Evolutionary conservation across 2,113 vertebrate genomes (phyloP).

Genomic region (Leptobrachium leishanense): DNA sequence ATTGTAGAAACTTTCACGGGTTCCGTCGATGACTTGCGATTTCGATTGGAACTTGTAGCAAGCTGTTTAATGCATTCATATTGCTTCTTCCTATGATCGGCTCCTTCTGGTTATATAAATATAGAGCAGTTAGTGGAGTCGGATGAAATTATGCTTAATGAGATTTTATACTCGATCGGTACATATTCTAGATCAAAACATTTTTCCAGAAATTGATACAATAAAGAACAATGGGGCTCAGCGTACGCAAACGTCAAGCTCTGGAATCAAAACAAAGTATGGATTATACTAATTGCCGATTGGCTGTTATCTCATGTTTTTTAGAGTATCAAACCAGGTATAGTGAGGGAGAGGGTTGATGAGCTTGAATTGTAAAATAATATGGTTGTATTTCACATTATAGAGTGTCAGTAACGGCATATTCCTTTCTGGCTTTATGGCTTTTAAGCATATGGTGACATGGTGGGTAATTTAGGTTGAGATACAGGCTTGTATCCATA

Average conservation of each 20-base stretch:
- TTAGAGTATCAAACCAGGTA: too few species aligned
- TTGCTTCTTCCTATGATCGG: slow-evolving; percentile 23
- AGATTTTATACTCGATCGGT: slow-evolving; percentile 8
- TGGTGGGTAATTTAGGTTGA: too few species aligned
- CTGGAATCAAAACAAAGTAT: not conserved
- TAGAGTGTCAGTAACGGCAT: too few species aligned
- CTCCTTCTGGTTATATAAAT: slow-evolving; percentile 28
- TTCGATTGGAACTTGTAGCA: slow-evolving; percentile 61
- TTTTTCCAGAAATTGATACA: not conserved
- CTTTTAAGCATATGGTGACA: too few species aligned
- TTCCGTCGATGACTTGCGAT: slow-evolving; percentile 59
- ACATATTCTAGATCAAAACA: not conserved
- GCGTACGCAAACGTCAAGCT: not conserved
- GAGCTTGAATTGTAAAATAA: too few species aligned
- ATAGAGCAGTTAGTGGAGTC: slow-evolving; percentile 10
- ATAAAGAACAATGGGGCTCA: not conserved
- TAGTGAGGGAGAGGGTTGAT: too few species aligned
- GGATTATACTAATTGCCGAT: not conserved
- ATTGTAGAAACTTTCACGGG: slow-evolving; percentile 69
- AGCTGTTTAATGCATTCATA: slow-evolving; percentile 50
- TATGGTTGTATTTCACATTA: too few species aligned
- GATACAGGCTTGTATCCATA: too few species aligned
- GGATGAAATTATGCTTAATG: slow-evolving; percentile 38
- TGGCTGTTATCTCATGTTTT: too few species aligned
- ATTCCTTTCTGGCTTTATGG: too few species aligned